Evolutionary conservation across 2,888 invertebrate genomes (phyloP).

Genomic region (Scaptomyza parva): DNA sequence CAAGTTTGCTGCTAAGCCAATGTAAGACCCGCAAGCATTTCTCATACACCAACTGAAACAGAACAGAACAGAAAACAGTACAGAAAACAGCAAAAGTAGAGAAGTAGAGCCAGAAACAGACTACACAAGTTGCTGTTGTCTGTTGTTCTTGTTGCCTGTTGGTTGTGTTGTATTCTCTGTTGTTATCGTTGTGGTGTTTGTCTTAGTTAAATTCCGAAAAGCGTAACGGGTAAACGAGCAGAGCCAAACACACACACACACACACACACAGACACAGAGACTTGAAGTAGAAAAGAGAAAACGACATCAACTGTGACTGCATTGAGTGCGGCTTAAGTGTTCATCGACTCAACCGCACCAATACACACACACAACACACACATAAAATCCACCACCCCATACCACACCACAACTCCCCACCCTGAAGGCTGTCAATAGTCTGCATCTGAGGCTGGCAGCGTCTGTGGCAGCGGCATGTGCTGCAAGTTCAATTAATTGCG

Average conservation of each 20-base stretch:
- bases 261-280: no score
- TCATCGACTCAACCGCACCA: conserved; percentile 78
- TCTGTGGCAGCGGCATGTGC: conserved; percentile 54
- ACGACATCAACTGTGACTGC: conserved; percentile 60
- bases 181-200: conserved; percentile 79
- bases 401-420: conserved; percentile 1
- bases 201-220: conserved; percentile 78
- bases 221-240: conserved; percentile 77
- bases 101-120: conserved; percentile 65
- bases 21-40: conserved; percentile 79
- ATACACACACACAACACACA: conserved; percentile 36
- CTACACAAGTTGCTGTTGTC: conserved; percentile 62
- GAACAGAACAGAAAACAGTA: conserved; percentile 20
- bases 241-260: conserved; percentile 57
- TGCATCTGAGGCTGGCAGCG: conserved; percentile 35
- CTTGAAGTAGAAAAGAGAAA: conserved; percentile 50
- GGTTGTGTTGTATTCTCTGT: conserved; percentile 53
- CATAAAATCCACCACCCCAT: neutral
- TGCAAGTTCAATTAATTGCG: conserved; percentile 83
- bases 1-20: conserved; percentile 81
- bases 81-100: conserved; percentile 27
- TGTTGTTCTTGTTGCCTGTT: conserved; percentile 39
- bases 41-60: conserved; percentile 47
- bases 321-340: conserved; percentile 78
- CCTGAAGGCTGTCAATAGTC: conserved; percentile 76